A percentile compares a stretch with the other conserved stretches of the same genome.
phyloP scores from a whole-genome alignment of 1,140 invertebrate species.

The Ridgeia piscesae region DNA sequence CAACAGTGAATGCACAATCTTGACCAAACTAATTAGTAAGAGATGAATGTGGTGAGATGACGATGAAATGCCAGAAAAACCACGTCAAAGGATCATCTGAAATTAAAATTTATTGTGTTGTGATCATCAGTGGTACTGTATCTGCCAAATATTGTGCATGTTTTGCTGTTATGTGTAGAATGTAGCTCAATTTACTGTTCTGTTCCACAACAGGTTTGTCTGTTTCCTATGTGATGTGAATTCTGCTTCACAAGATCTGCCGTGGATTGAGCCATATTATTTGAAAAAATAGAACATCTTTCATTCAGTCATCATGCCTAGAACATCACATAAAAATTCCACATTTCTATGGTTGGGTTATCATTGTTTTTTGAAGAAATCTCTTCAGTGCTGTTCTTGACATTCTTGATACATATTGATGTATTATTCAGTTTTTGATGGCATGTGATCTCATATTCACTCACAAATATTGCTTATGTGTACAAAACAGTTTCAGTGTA shows the following conservation, averaged over 20 bases:
- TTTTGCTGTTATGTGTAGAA: neutral
- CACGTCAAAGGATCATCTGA: neutral
- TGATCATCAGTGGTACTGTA: neutral
- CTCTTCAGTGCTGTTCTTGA: neutral
- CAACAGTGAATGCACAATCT: neutral
- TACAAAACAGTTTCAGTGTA: neutral
- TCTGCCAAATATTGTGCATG: neutral
- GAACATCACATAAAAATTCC: too few species aligned
- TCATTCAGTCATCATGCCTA: neutral
- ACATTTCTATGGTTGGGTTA: too few species aligned
- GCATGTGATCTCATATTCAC: neutral
- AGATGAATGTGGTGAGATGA: neutral
- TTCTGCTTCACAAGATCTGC: neutral
- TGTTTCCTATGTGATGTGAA: neutral
- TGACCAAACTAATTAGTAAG: neutral
- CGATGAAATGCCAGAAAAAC: neutral
- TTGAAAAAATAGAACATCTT: neutral
- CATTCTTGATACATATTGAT: neutral
- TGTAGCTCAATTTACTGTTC: neutral
- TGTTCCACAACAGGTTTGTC: neutral
- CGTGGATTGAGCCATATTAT: neutral
- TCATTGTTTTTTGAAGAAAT: too few species aligned
- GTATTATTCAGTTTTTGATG: neutral
- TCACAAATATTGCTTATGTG: neutral
- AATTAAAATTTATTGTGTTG: neutral